These are phyloP conservation scores for Entelurus aequoreus DNA, from an alignment of 2,113 vertebrate species.

Conservation along the genomic window DNA sequence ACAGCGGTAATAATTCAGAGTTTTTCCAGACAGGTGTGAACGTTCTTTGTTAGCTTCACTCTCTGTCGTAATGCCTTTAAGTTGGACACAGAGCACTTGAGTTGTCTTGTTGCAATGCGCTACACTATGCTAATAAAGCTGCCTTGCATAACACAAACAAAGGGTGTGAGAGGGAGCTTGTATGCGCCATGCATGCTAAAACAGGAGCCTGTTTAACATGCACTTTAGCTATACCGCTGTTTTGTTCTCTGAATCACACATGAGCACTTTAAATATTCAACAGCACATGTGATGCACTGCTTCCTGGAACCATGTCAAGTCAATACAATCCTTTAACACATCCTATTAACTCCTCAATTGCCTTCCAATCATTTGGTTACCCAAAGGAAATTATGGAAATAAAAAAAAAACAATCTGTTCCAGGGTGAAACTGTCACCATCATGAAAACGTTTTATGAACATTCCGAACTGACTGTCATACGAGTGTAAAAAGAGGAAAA, in stretches of 20 bases:
- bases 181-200: not conserved
- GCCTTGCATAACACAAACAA: not conserved
- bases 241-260: slow-evolving; percentile 1
- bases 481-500: no score
- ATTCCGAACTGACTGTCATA: no score
- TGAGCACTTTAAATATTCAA: slow-evolving; percentile 7
- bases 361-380: no score
- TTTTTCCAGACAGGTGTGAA: no score
- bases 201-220: not conserved
- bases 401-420: no score
- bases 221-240: not conserved
- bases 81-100: not conserved
- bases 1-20: no score
- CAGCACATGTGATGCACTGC: not conserved
- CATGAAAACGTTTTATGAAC: no score
- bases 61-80: no score
- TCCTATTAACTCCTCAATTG: not conserved
- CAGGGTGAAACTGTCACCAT: no score
- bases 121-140: not conserved
- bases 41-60: no score
- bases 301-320: not conserved
- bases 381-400: no score
- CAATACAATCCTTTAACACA: not conserved
- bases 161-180: not conserved
- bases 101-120: not conserved